Evolutionary conservation across 2,797 vertebrate genomes (phyloP), one percentile per base, ranked within the genome.

Genomic region (Lithobates sylvaticus): DNA sequence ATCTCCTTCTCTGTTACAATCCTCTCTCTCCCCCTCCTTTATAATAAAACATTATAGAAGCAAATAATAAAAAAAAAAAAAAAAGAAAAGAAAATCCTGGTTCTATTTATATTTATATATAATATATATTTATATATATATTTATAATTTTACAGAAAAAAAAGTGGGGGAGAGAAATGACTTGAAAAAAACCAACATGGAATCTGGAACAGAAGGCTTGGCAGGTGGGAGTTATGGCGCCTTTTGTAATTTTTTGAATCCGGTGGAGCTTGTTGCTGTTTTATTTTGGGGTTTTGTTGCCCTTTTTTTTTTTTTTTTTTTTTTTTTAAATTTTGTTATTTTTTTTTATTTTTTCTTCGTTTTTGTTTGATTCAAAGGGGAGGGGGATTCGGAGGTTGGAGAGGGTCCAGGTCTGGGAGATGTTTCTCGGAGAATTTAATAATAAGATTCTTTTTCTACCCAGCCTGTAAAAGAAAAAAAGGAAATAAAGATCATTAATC

Each of bases 391-490:
- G 26, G 84, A 82, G 86, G 86, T 85, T 50, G 27, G 72, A 76
- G 69, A 82, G 76, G 85, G 84, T 64, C 73, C 89, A 81, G 18
- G 1, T 21, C 84, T 83, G 83, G 87, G 84, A 88, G 88, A 78
- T 86, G 87, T 88, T 70, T 70, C 77, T 89, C 88, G 74, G 87
- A 88, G 89, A 89, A 85, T 70, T 93, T 91, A 94, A 84, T 94
- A 94, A 88, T 94, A 94, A 69, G 91, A 91, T 84, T 94, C 93
- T 69, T 93, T 94, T 88, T 94, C 93, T 90, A 94, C 93, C 93
- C 93, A 94, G 88, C 93, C 93, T 94, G 90, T 15, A 87, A 87
- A 44, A 73, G 65, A 61, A 61, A n/a, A n/a, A 44, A 87, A 68
- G 64, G 34, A 65, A 64, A 74, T 18, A 16, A 64, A 68, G 9